Evolutionary conservation across 2,797 vertebrate genomes (phyloP).

Genomic region (Amazona finschi): DNA sequence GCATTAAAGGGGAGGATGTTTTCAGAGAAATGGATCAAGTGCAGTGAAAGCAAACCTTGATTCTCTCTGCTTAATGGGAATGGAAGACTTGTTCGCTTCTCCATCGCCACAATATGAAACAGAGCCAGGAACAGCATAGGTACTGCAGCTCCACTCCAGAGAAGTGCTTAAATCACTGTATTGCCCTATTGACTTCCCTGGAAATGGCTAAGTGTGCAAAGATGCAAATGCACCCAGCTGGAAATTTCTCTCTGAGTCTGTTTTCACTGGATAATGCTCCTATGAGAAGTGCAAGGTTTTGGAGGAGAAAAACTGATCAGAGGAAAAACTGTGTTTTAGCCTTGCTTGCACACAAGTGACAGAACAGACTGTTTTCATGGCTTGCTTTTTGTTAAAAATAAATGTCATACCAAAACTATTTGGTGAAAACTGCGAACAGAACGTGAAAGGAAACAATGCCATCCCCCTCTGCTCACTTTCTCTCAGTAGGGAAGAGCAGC

Average conservation of each 20-base stretch:
- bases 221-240: slow-evolving; percentile 3
- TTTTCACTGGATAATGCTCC: background rate
- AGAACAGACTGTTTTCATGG: background rate
- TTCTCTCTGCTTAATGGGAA: background rate
- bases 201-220: background rate
- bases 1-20: background rate
- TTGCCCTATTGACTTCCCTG: slow-evolving; percentile 2
- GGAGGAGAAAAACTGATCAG: background rate
- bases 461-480: background rate
- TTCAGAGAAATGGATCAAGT: slow-evolving; percentile 22
- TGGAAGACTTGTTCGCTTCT: background rate
- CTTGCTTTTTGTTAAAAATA: background rate
- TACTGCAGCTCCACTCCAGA: accelerated
- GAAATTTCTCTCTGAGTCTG: slow-evolving; percentile 2
- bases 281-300: background rate
- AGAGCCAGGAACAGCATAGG: accelerated
- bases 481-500: background rate
- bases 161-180: background rate
- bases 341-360: background rate
- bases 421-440: background rate
- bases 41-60: background rate
- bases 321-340: background rate
- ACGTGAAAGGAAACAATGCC: background rate
- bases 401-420: background rate
- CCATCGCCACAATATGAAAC: background rate